Evolutionary conservation across 2,113 vertebrate genomes (phyloP).

Genomic region (Chloropsis hardwickii): DNA sequence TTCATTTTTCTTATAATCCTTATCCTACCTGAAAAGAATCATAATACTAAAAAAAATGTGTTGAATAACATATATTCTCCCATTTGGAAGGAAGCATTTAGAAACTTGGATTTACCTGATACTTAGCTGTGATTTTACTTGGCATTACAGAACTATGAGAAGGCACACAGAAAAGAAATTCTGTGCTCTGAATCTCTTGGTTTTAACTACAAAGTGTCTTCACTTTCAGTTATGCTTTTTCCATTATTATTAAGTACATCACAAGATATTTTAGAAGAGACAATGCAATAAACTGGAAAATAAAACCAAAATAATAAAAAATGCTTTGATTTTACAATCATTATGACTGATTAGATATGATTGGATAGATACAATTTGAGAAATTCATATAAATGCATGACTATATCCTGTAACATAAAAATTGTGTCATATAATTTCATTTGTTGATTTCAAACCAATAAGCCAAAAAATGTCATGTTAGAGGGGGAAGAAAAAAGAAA

Average conservation of each 20-base stretch:
- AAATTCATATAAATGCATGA: neutral
- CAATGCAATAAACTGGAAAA: neutral
- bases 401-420: neutral
- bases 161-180: neutral
- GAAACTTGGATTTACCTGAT: conserved; percentile 23
- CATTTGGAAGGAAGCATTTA: neutral
- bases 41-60: neutral
- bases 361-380: neutral
- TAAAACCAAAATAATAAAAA: neutral
- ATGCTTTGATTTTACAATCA: neutral
- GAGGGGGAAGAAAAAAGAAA: neutral
- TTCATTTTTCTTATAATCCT: conserved; percentile 13
- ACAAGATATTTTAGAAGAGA: neutral
- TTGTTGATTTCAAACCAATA: neutral
- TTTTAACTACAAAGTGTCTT: neutral
- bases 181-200: neutral
- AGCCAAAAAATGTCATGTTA: neutral
- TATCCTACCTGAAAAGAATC: conserved; percentile 24
- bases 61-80: neutral
- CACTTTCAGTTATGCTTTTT: neutral
- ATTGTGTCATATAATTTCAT: neutral
- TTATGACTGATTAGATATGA: neutral
- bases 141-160: neutral
- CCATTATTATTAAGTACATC: neutral
- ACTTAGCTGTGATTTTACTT: conserved; percentile 8